Percentiles rank a stretch among this genome's conserved stretches.
Evolutionary conservation across 1,140 invertebrate species (phyloP).

Genomic region (Drosophila ironensis): DNA sequence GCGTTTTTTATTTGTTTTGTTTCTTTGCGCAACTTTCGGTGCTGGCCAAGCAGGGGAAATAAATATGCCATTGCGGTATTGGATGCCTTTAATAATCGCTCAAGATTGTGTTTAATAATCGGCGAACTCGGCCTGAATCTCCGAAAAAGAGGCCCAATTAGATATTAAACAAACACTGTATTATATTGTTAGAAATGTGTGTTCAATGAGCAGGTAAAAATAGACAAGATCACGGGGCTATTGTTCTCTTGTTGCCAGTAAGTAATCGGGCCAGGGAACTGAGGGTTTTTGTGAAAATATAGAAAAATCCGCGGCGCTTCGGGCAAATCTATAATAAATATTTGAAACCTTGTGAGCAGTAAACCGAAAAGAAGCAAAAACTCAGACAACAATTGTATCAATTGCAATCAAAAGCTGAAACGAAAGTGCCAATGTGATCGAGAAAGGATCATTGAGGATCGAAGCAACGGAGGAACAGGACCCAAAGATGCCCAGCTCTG

Average conservation of each 20-base stretch:
- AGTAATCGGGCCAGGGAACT: no score
- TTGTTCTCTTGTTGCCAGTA: no score
- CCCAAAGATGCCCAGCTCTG: constrained; percentile 59
- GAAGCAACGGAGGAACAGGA: constrained; percentile 30
- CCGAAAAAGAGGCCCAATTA: no score
- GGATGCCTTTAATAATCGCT: no score
- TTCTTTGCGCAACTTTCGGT: constrained; percentile 68
- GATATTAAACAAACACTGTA: no score
- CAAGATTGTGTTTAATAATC: no score
- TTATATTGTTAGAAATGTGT: no score
- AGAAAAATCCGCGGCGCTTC: constrained; percentile 10
- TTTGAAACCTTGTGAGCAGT: not conserved
- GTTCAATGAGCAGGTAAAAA: no score
- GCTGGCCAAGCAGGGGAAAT: constrained; percentile 21
- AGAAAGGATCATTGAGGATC: constrained; percentile 1
- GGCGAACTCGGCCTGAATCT: no score
- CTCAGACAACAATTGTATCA: not conserved
- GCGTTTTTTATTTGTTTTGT: constrained; percentile 72
- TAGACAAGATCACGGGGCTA: no score
- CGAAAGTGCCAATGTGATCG: constrained; percentile 5
- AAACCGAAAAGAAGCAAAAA: not conserved
- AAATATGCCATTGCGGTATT: no score
- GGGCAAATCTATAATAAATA: no score
- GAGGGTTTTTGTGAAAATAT: constrained; percentile 42
- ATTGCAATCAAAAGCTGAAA: not conserved